Evolutionary conservation across 2,113 vertebrate genomes (phyloP).

Genomic region (Rhodinocichla rosea): DNA sequence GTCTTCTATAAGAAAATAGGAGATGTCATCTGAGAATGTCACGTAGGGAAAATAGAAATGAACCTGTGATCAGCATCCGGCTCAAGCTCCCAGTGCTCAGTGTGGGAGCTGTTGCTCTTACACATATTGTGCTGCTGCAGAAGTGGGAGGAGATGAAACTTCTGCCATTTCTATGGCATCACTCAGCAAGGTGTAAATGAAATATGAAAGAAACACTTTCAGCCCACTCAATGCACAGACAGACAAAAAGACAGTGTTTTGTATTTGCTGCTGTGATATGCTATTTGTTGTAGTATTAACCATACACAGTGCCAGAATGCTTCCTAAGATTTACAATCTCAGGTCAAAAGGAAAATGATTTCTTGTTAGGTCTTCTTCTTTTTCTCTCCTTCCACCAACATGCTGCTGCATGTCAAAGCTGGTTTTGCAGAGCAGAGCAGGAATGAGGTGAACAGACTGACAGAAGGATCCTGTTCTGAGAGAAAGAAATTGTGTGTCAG

Average conservation of each 20-base stretch:
- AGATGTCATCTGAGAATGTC: neutral
- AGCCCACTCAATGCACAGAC: constrained; percentile 60
- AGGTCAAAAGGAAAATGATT: constrained; percentile 44
- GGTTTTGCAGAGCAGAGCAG: constrained; percentile 1
- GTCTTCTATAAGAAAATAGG: constrained; percentile 31
- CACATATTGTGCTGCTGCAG: constrained; percentile 48
- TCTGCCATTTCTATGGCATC: constrained; percentile 64
- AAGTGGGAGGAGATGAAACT: constrained; percentile 60
- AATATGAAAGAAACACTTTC: constrained; percentile 74
- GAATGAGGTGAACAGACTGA: constrained; percentile 9
- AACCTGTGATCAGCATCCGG: constrained; percentile 23
- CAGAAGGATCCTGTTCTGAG: neutral
- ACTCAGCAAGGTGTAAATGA: constrained; percentile 76
- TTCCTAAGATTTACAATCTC: constrained; percentile 46
- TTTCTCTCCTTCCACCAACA: constrained; percentile 3
- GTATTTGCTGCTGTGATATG: constrained; percentile 51
- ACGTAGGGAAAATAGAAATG: constrained; percentile 2
- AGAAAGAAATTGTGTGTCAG: neutral
- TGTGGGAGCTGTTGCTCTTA: constrained; percentile 54
- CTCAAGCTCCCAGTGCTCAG: constrained; percentile 1
- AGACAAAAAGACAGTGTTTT: constrained; percentile 51
- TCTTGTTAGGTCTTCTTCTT: constrained; percentile 6
- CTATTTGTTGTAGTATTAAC: constrained; percentile 64
- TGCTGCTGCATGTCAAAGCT: constrained; percentile 13
- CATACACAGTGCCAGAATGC: constrained; percentile 20